Base-by-base conservation (phyloP, 2,797 vertebrate genomes). In the Tachyglossus aculeatus region DNA sequence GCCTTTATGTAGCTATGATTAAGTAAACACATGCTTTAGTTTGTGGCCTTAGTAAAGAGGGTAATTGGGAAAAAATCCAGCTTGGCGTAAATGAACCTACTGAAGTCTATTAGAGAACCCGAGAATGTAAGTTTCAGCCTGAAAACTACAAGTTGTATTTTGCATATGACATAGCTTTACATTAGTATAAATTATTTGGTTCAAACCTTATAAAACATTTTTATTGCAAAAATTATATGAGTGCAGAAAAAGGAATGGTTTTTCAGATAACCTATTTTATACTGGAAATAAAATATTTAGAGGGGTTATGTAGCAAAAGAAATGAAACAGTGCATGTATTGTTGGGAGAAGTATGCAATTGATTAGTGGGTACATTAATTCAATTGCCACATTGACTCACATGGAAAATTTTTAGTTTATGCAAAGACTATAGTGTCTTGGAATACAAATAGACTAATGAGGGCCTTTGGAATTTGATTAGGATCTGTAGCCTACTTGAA, bases 251-350 rank as follows among this genome's bases (percentile, higher is more conserved):
- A 81, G 36, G 74, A 72, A 64, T 62, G 33, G 25, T 36, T 82
- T 77, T 70, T 25, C 75, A 37, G 69, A 12, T 61, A 74, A 82
- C 7, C 32, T 50, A 5, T 29, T 79, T 73, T 81, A n/a, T 73
- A 80, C 61, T 76, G 27, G 11, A 78, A 82, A 78, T 75, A 77
- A 40, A 59, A 31, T 56, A 78, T 80, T 83, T 86, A 57, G 47
- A 68, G 72, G 39, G 25, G 64, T 81, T 81, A 53, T 53, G 29
- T 38, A 77, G 66, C 56, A 78, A 81, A 54, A 72, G 43, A 57
- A 83, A 69, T 80, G 71, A 11, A 44, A 66, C 15, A 39, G 31
- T 22, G 43, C 76, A 71, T 77, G 21, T 14, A 71, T 16, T 58
- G 33, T 45, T 68, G 29, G 36, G 54, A 79, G 74, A 83, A 54